Conservation (phyloP, 2,113 vertebrate species). For the mouse (Mus musculus) region GRCm39 chr2:86279501-86280000, state of each 20-base stretch:
- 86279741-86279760: background rate
- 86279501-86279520: background rate
- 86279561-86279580: background rate
- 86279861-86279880: background rate
- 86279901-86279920: background rate
- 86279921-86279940: rapidly evolving
- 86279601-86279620: background rate
- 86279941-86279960: too few species aligned
- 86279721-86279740: background rate
- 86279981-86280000: background rate
- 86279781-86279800: background rate
- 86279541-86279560: background rate
- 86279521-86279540: background rate
- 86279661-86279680: background rate
- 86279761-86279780: background rate
- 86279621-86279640: background rate
- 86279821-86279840: background rate
- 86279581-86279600: background rate
- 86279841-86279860: background rate
- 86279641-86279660: background rate
- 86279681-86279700: background rate
- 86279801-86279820: background rate
- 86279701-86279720: background rate
- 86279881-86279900: background rate
- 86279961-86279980: background rate